A percentile compares a stretch with the other conserved stretches of the same genome.
Conservation (phyloP, 2,888 invertebrate genomes). For the Sicus ferrugineus region DNA sequence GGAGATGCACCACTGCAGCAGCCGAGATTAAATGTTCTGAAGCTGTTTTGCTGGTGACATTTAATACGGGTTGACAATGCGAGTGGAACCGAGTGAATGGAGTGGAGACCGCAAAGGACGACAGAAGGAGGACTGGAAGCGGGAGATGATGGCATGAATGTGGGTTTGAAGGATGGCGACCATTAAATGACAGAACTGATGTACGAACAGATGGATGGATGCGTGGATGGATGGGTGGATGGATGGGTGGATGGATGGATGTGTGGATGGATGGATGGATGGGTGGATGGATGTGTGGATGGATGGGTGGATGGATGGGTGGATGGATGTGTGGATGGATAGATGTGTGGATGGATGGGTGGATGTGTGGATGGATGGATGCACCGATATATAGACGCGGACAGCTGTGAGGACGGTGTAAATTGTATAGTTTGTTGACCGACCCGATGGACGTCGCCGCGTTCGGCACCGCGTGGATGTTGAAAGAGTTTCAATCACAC, state of each 20-base stretch:
- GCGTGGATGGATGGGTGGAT: too few relatives aligned
- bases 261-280: too few relatives aligned
- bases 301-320: too few relatives aligned
- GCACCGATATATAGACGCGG: neutral
- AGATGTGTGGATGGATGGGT: too few relatives aligned
- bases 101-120: conserved; percentile 1
- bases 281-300: too few relatives aligned
- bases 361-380: too few relatives aligned
- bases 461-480: conserved; percentile 20
- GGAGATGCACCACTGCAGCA: neutral
- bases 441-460: neutral
- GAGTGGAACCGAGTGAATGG: neutral
- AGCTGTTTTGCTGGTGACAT: conserved; percentile 22
- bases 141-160: neutral
- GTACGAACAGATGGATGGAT: conserved; percentile 6
- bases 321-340: too few relatives aligned
- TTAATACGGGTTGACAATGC: conserved; percentile 24
- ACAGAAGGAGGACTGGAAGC: neutral
- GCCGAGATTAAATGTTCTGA: conserved; percentile 25
- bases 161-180: neutral
- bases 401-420: neutral
- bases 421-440: neutral
- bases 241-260: too few relatives aligned
- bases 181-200: neutral
- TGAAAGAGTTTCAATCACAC: conserved; percentile 30